Conservation (phyloP, 2,797 vertebrate species). For the Liasis olivaceus region DNA sequence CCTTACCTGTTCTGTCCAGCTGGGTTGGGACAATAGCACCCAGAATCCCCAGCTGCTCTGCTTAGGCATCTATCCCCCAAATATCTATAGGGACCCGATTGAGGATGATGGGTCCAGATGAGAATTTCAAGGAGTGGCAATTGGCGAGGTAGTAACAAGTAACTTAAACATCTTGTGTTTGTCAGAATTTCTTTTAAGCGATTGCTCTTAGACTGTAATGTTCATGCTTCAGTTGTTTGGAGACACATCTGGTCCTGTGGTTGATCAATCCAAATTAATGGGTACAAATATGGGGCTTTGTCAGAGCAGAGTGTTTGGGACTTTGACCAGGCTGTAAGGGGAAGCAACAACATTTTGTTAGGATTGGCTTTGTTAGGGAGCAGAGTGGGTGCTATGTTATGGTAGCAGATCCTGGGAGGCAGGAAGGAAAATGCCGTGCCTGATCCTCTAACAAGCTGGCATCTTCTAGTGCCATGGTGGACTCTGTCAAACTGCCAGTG, state of each 20-base stretch:
- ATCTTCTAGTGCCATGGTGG: too few relatives aligned
- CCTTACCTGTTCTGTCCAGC: background rate
- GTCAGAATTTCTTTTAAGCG: background rate
- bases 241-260: background rate
- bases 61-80: background rate
- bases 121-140: background rate
- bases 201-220: background rate
- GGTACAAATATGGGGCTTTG: background rate
- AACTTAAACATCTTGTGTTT: background rate
- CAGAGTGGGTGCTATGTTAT: background rate
- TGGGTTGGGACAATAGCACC: background rate
- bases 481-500: too few relatives aligned
- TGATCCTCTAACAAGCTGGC: too few relatives aligned
- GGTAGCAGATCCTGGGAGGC: too few relatives aligned
- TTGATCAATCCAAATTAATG: background rate
- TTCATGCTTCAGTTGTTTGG: background rate
- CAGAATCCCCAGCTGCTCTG: background rate
- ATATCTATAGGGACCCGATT: background rate
- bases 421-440: too few relatives aligned
- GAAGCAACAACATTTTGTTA: background rate
- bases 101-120: background rate
- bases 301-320: background rate
- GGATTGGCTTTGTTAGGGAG: background rate
- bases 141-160: background rate
- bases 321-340: background rate